phyloP scores from a whole-genome alignment of 1,140 invertebrate genomes.

The Drosophila kepulauana region DNA sequence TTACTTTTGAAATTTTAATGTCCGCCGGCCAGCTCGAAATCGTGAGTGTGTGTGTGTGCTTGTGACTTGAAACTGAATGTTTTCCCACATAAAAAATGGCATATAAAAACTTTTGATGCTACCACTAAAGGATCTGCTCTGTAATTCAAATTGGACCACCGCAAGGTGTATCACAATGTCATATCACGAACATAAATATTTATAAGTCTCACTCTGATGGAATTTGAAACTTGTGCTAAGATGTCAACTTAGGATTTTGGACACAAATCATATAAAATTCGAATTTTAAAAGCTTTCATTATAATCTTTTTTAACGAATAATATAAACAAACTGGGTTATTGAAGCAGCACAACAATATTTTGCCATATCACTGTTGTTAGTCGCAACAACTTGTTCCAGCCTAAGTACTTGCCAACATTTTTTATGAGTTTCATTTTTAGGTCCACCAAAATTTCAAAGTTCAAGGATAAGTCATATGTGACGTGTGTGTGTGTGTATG shows the following conservation, averaged over 20 bases:
- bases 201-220: conserved; percentile 13
- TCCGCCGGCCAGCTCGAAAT: conserved; percentile 45
- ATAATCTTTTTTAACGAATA: background rate
- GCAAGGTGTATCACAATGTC: conserved; percentile 9
- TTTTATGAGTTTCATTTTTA: conserved; percentile 20
- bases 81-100: background rate
- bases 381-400: background rate
- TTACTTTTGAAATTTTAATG: conserved; percentile 68
- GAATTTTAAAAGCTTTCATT: conserved; percentile 21
- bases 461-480: conserved; percentile 46
- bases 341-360: background rate
- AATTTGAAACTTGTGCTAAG: background rate
- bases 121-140: conserved; percentile 18
- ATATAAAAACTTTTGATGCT: conserved; percentile 26
- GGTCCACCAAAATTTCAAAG: conserved; percentile 38
- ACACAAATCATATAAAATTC: conserved; percentile 9
- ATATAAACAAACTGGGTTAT: conserved; percentile 6
- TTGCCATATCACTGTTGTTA: background rate
- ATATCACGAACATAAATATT: conserved; percentile 25
- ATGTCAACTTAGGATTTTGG: conserved; percentile 2
- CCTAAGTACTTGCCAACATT: conserved; percentile 20
- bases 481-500: background rate
- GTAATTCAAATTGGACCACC: background rate
- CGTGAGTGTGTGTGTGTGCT: conserved; percentile 7
- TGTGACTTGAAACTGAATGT: conserved; percentile 9